Base-by-base conservation (phyloP, 1,140 invertebrate species). In the Platyscapa corneri region DNA sequence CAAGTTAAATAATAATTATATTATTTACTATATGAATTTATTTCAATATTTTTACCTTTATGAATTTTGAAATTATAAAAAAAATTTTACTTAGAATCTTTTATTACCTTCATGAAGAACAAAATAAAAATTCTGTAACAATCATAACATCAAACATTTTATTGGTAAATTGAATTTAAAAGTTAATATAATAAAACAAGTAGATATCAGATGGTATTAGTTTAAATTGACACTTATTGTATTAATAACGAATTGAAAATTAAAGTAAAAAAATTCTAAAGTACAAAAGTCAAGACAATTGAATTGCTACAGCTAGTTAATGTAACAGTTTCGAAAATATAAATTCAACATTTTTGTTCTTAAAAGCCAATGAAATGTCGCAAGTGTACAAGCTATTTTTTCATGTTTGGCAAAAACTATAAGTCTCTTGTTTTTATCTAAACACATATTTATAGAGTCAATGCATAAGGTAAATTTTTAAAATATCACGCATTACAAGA, bases 361-460 rank as follows among this genome's bases (percentile, higher is more conserved):
- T 93, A 93, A 92, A 93, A 89, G 92, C 91, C 92, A 92, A 89
- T 91, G 87, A 93, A 93, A 90, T 92, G 91, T 89, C 85, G 74
- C 87, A 83, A 88, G 87, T 84, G 83, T 87, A 85, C 84, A 46
- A 86, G 90, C 89, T 89, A 91, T 92, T 88, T 91, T 91, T 90
- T 88, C 89, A 88, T 89, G 91, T 89, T 86, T 84, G 85, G 89
- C 87, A 84, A 92, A 90, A 92, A 88, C 89, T 87, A 89, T 90
- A 91, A 90, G 89, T 87, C 89, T 81, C 60, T 56, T 46, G 74
- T 14, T 75, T 8, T 75, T 49, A 20, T 72, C 18, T 76, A 16
- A 2, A 7, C 32, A 39, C 60, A 30, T 76, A 32, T 76, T 3
- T 64, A 30, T 76, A n/a, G 39, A 46, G 14, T 27, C n/a, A n/a